Conservation (phyloP, 2,797 vertebrate species). For the Spinus olivaceus region DNA sequence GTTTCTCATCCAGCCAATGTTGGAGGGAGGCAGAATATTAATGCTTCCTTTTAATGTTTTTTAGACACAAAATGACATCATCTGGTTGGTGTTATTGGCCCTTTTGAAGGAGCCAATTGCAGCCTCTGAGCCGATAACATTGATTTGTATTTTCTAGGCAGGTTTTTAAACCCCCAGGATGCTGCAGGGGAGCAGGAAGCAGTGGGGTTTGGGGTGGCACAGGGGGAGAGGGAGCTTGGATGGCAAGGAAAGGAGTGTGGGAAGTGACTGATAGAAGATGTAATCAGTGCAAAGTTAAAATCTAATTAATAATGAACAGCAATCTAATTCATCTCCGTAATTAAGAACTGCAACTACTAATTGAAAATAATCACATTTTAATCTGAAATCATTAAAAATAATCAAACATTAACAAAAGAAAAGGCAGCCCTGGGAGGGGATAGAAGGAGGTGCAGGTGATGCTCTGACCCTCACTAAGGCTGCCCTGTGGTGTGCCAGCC, state of each 20-base stretch:
- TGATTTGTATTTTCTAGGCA: not conserved
- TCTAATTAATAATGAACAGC: conserved; percentile 44
- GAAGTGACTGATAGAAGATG: not conserved
- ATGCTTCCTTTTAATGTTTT: not conserved
- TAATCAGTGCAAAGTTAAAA: conserved; percentile 34
- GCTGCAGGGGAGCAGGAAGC: not conserved
- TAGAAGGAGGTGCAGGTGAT: not conserved
- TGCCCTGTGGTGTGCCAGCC: not conserved
- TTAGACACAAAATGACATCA: not conserved
- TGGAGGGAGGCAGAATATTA: not conserved
- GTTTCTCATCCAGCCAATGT: not conserved
- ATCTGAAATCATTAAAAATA: conserved; percentile 55
- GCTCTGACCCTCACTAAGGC: not conserved
- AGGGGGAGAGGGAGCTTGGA: not conserved
- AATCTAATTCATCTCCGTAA: conserved; percentile 24
- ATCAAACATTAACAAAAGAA: conserved; percentile 28
- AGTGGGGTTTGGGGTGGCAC: not conserved
- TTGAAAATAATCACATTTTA: conserved; percentile 55
- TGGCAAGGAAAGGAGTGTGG: not conserved
- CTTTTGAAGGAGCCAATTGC: not conserved
- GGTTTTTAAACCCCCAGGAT: not conserved
- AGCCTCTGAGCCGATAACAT: not conserved
- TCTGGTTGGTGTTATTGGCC: not conserved
- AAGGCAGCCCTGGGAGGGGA: not conserved
- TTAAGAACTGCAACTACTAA: conserved; percentile 39